Percentiles rank a stretch among this genome's conserved stretches.
Conservation (phyloP, 2,888 invertebrate genomes). For the Netelia melanura region DNA sequence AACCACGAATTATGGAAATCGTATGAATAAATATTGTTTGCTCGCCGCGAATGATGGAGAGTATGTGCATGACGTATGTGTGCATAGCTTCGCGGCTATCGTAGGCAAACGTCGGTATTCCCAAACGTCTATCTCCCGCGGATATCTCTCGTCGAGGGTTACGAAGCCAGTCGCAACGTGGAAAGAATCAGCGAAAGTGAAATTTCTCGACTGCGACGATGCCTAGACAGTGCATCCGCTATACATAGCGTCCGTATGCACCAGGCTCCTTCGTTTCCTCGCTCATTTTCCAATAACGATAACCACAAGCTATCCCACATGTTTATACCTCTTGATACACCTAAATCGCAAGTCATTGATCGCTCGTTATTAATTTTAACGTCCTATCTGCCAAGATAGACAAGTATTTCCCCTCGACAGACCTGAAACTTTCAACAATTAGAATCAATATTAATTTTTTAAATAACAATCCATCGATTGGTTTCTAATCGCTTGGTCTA, state of each 20-base stretch:
- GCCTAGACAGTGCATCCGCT: constrained; percentile 70
- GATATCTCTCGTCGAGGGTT: constrained; percentile 15
- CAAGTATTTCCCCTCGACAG: not conserved
- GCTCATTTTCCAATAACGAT: constrained; percentile 34
- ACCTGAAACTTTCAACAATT: not conserved
- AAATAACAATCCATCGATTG: not conserved
- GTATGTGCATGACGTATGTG: constrained; percentile 20
- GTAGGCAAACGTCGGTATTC: constrained; percentile 20
- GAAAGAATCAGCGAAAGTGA: constrained; percentile 79
- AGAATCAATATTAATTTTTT: not conserved
- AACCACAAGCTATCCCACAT: not conserved
- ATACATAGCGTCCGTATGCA: constrained; percentile 30
- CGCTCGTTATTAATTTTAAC: constrained; percentile 1
- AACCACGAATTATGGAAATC: constrained; percentile 51
- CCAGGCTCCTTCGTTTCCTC: constrained; percentile 17
- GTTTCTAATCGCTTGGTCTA: not conserved
- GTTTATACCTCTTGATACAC: not conserved
- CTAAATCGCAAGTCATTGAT: constrained; percentile 13
- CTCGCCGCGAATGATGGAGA: constrained; percentile 1
- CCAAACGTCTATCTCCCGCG: constrained; percentile 21
- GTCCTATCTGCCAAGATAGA: not conserved
- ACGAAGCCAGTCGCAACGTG: constrained; percentile 34
- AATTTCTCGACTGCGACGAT: constrained; percentile 75
- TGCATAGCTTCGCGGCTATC: not conserved
- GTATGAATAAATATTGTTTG: constrained; percentile 36